These are phyloP conservation scores for Anguilla rostrata DNA, from an alignment of 2,113 vertebrate species.

Conservation along the genomic window DNA sequence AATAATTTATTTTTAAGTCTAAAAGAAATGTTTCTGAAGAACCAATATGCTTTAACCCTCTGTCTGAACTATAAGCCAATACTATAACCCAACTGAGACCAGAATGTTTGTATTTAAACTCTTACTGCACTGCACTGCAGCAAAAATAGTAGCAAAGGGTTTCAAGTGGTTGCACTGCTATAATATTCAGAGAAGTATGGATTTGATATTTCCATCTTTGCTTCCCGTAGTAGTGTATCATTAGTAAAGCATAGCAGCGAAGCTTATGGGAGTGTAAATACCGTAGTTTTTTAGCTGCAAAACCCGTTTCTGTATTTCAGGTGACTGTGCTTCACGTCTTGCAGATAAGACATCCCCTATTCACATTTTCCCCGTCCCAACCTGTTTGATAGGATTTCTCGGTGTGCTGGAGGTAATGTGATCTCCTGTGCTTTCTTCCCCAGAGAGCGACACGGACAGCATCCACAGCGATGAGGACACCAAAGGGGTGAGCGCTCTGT, in stretches of 20 bases:
- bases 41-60: no score
- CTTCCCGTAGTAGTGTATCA: background rate
- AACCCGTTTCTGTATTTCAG: background rate
- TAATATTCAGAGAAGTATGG: background rate
- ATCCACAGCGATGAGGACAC: slow-evolving; percentile 88
- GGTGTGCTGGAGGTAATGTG: slow-evolving; percentile 36
- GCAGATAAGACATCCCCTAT: background rate
- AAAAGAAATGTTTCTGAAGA: no score
- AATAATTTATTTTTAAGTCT: no score
- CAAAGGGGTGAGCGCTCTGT: slow-evolving; percentile 67
- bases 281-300: background rate
- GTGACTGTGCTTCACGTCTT: background rate
- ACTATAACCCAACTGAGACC: no score
- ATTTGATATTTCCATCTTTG: background rate
- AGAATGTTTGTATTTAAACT: no score
- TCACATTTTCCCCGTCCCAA: slow-evolving; percentile 14
- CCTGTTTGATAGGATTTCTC: slow-evolving; percentile 43
- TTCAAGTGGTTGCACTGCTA: background rate
- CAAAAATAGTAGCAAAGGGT: no score
- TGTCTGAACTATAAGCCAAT: no score
- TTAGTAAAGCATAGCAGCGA: background rate
- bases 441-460: slow-evolving; percentile 93
- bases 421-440: slow-evolving; percentile 54
- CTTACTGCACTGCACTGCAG: no score
- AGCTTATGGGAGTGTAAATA: background rate